Percentiles rank a stretch among this genome's conserved stretches.
Conservation (phyloP, 2,113 vertebrate species). For the Bufo bufo region DNA sequence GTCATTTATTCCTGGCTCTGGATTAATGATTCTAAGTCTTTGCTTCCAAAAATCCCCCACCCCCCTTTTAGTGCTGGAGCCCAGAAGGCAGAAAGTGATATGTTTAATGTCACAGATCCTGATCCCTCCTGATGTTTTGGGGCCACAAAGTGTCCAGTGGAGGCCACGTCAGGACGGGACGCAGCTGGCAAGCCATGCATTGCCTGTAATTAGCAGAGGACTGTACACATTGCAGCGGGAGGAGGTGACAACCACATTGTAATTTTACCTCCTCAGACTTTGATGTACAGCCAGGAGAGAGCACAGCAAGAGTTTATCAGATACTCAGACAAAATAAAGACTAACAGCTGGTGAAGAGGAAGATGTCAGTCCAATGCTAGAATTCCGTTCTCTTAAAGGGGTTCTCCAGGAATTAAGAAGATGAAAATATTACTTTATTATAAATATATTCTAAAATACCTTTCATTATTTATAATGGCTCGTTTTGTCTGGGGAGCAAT, state of each 20-base stretch:
- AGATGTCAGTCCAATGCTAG: neutral
- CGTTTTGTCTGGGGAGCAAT: too few species aligned
- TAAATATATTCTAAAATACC: too few species aligned
- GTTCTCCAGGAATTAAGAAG: too few species aligned
- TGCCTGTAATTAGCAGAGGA: slow-evolving; percentile 13
- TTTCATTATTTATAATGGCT: too few species aligned
- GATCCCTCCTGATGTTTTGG: slow-evolving; percentile 23
- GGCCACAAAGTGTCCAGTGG: neutral
- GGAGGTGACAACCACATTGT: neutral
- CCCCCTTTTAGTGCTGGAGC: neutral
- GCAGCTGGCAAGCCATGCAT: neutral
- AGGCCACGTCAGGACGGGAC: neutral
- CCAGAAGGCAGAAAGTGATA: slow-evolving; percentile 3
- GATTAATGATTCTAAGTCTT: neutral
- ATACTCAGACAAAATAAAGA: neutral
- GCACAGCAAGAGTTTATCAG: slow-evolving; percentile 9
- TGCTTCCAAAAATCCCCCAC: neutral
- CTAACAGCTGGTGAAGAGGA: neutral
- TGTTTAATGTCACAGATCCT: slow-evolving; percentile 5
- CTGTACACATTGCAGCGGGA: neutral
- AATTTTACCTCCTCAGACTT: neutral
- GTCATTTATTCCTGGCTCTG: slow-evolving; percentile 37
- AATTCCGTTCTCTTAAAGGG: neutral
- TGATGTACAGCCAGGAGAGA: slow-evolving; percentile 30
- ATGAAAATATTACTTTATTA: too few species aligned